phyloP scores from a whole-genome alignment of 2,113 vertebrate genomes.

The Mohoua ochrocephala region DNA sequence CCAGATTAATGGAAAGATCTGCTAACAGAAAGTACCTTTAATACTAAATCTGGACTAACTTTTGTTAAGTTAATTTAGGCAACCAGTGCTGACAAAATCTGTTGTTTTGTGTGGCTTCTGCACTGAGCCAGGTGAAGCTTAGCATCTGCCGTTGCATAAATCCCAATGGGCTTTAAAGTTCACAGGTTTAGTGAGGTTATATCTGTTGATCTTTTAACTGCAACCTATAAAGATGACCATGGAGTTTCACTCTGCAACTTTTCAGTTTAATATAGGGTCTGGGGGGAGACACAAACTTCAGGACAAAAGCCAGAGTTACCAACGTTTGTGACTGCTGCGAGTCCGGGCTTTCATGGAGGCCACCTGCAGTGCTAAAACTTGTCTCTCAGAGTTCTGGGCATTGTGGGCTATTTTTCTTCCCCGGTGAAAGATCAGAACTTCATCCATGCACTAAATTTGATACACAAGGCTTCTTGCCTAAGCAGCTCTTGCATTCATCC shows the following conservation, averaged over 20 bases:
- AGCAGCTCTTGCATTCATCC: neutral
- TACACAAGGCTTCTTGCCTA: neutral
- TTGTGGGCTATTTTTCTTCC: neutral
- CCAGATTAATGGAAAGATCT: neutral
- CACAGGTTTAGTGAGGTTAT: neutral
- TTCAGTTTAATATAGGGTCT: neutral
- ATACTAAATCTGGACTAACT: neutral
- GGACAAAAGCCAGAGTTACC: neutral
- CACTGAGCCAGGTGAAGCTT: neutral
- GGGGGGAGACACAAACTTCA: neutral
- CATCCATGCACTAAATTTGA: neutral
- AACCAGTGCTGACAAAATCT: neutral
- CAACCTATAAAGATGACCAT: neutral
- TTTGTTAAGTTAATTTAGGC: neutral
- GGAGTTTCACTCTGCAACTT: neutral
- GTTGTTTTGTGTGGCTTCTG: neutral
- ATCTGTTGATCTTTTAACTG: neutral
- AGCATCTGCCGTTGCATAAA: neutral
- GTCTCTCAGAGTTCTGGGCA: neutral
- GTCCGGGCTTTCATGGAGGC: neutral
- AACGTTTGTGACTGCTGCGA: neutral
- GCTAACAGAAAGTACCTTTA: neutral
- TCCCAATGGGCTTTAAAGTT: neutral
- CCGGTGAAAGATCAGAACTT: neutral
- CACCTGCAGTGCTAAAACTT: neutral